Percentiles rank a stretch among this genome's conserved stretches.
These are phyloP conservation scores for Abramis brama DNA, from an alignment of 2,113 vertebrate species.

Conservation along the genomic window DNA sequence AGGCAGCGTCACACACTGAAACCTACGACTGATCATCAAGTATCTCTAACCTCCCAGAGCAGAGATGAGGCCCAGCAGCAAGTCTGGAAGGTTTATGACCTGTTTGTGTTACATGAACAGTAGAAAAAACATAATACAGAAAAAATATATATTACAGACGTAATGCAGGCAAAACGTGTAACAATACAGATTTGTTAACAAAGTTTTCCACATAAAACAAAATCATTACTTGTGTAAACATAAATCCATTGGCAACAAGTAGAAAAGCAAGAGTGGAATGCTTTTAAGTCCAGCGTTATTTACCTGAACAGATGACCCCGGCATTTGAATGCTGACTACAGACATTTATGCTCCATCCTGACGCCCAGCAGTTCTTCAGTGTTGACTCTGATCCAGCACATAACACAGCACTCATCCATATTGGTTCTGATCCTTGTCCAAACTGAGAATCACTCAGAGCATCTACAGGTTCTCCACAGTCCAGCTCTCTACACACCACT, in stretches of 20 bases:
- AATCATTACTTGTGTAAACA: background rate
- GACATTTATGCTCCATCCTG: background rate
- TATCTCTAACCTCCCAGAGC: too few species aligned
- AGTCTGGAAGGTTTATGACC: background rate
- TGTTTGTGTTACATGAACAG: background rate
- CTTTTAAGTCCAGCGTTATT: background rate
- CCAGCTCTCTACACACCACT: background rate
- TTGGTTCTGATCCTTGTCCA: background rate
- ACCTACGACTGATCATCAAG: too few species aligned
- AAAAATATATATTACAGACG: background rate
- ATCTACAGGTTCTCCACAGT: conserved; percentile 3
- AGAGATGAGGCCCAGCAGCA: background rate
- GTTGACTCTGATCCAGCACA: conserved; percentile 35
- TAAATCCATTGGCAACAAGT: background rate
- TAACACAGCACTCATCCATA: background rate
- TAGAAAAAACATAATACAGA: background rate
- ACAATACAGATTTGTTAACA: background rate
- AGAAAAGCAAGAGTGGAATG: background rate
- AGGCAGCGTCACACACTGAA: too few species aligned
- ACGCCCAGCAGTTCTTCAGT: background rate
- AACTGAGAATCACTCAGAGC: background rate
- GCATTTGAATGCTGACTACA: background rate
- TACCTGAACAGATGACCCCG: background rate
- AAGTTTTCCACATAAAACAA: background rate
- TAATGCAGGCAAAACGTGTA: background rate